These are phyloP conservation scores for Hippocampus zosterae DNA, from an alignment of 2,113 vertebrate species.

Conservation along the genomic window DNA sequence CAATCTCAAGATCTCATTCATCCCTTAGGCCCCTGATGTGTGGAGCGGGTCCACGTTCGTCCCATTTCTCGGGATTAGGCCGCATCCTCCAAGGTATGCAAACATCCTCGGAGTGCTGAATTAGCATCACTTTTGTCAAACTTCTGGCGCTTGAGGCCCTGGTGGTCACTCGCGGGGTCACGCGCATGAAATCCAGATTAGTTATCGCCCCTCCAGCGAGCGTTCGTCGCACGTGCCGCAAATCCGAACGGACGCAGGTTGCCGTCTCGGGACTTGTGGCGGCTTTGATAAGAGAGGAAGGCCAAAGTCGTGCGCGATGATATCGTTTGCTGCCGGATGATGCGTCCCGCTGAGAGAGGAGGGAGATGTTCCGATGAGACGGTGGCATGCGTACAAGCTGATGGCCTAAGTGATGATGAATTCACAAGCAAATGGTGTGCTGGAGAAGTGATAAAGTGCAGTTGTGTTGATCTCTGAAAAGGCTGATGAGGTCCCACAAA, in stretches of 20 bases:
- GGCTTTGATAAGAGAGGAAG: conserved; percentile 30
- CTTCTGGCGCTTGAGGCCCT: conserved; percentile 20
- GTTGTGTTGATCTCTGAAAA: not conserved
- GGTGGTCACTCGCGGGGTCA: not conserved
- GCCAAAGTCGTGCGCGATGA: not conserved
- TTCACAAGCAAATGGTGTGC: not conserved
- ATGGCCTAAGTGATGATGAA: not conserved
- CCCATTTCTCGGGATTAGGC: not conserved
- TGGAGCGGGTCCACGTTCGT: not conserved
- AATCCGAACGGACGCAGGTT: conserved; percentile 32
- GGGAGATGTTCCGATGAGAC: conserved; percentile 20
- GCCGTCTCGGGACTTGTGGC: conserved; percentile 35
- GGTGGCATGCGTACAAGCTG: not conserved
- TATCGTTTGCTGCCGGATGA: conserved; percentile 48
- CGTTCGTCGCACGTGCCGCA: not conserved
- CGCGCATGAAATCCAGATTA: conserved; percentile 41
- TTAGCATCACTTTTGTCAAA: conserved; percentile 59
- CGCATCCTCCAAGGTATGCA: not conserved
- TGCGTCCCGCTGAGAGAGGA: conserved; percentile 45
- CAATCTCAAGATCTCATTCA: not conserved
- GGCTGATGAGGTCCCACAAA: not conserved
- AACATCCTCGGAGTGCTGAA: conserved; percentile 28
- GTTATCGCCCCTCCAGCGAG: conserved; percentile 13
- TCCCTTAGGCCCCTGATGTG: not conserved
- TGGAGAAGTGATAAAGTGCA: not conserved